phyloP scores from a whole-genome alignment of 2,113 vertebrate genomes.

The Protobothrops mucrosquamatus region DNA sequence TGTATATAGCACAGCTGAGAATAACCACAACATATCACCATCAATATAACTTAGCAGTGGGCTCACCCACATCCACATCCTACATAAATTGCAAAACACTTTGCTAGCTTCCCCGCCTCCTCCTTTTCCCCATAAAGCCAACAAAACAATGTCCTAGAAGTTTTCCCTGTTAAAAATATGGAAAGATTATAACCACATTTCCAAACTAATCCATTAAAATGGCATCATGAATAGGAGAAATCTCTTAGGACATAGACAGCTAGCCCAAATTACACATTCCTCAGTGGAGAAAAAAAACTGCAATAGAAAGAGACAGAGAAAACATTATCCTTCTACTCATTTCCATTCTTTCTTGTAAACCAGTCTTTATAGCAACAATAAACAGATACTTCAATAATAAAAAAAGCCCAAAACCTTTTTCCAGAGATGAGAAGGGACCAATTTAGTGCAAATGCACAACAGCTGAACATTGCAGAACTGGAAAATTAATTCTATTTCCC shows the following conservation, averaged over 20 bases:
- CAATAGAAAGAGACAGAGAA: not conserved
- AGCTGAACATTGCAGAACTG: not conserved
- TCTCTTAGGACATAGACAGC: not conserved
- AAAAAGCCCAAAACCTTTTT: not conserved
- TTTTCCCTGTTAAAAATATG: not conserved
- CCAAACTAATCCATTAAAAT: not conserved
- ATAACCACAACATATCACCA: not conserved
- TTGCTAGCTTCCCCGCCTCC: not conserved
- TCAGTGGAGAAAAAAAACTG: not conserved
- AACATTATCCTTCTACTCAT: not conserved
- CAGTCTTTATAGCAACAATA: not conserved
- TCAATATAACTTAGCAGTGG: not conserved
- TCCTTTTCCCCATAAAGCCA: not conserved
- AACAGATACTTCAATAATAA: not conserved
- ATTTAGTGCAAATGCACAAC: not conserved
- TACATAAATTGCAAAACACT: not conserved
- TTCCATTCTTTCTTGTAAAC: not conserved
- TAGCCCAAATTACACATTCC: not conserved
- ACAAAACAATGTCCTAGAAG: not conserved
- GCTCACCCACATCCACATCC: not conserved
- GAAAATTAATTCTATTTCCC: not conserved
- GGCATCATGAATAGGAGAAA: not conserved
- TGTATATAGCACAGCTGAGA: not conserved
- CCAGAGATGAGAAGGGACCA: not conserved
- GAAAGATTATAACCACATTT: not conserved